Percentiles rank a stretch among this genome's conserved stretches.
Conservation (phyloP, 2,888 invertebrate genomes). For the Drosophila yooni region DNA sequence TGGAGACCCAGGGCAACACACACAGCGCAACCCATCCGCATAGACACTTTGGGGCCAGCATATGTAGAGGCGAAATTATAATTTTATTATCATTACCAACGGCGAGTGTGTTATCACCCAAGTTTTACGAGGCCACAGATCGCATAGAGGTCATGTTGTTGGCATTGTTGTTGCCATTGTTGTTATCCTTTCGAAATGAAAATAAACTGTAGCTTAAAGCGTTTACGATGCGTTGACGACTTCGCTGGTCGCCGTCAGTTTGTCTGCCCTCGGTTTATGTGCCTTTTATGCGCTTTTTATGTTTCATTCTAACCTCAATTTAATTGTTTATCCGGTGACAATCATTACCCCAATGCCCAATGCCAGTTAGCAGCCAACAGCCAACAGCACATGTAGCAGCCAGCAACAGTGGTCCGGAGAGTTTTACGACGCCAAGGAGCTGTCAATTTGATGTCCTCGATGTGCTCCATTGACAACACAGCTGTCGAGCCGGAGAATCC, state of each 20-base stretch:
- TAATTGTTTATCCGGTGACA: slow-evolving; percentile 86
- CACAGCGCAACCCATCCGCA: slow-evolving; percentile 22
- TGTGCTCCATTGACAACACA: slow-evolving; percentile 70
- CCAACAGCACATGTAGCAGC: slow-evolving; percentile 56
- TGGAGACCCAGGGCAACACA: slow-evolving; percentile 11
- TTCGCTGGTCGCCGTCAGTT: slow-evolving; percentile 37
- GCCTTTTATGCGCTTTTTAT: slow-evolving; percentile 85
- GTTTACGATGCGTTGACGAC: slow-evolving; percentile 82
- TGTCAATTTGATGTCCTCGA: slow-evolving; percentile 80
- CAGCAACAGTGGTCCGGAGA: slow-evolving; percentile 47
- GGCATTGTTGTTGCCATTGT: slow-evolving; percentile 32
- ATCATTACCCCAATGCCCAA: slow-evolving; percentile 81
- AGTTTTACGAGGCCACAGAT: slow-evolving; percentile 79
- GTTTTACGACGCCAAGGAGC: slow-evolving; percentile 76
- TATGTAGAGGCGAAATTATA: slow-evolving; percentile 80
- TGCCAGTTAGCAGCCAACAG: slow-evolving; percentile 14
- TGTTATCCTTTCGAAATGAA: slow-evolving; percentile 76
- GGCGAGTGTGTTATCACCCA: slow-evolving; percentile 74
- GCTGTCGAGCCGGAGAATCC: slow-evolving; percentile 36
- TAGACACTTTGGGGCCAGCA: slow-evolving; percentile 50
- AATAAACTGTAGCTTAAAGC: slow-evolving; percentile 82
- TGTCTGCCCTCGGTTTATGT: slow-evolving; percentile 77
- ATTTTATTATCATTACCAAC: slow-evolving; percentile 83
- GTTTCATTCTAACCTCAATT: slow-evolving; percentile 85
- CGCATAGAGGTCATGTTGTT: slow-evolving; percentile 63